phyloP scores from a whole-genome alignment of 2,113 vertebrate species.

The Hyperopisus bebe region DNA sequence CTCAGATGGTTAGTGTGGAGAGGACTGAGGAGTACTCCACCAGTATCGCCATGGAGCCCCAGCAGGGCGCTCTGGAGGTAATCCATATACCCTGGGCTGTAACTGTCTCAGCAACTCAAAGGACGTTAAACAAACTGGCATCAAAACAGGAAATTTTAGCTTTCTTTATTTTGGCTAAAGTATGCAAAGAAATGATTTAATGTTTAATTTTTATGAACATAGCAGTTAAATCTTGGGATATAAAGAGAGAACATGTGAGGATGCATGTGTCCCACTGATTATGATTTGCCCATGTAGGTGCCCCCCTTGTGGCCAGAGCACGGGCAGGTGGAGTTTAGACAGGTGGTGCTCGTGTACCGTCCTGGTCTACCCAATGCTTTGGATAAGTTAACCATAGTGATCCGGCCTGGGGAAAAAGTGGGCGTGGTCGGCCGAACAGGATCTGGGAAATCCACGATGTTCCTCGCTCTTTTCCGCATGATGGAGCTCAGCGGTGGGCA shows the following conservation, averaged over 20 bases:
- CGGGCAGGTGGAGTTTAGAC: constrained; percentile 74
- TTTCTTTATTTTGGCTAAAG: background rate
- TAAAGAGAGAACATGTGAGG: background rate
- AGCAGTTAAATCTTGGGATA: background rate
- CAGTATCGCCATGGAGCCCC: constrained; percentile 70
- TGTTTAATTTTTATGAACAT: background rate
- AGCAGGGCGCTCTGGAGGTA: constrained; percentile 60
- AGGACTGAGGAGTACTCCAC: constrained; percentile 83
- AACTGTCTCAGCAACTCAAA: background rate
- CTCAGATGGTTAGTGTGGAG: constrained; percentile 93
- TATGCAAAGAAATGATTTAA: background rate
- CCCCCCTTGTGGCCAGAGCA: constrained; percentile 68
- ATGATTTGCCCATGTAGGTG: constrained; percentile 51
- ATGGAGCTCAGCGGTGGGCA: constrained; percentile 76
- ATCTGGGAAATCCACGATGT: constrained; percentile 90
- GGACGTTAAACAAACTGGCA: background rate
- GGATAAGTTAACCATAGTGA: constrained; percentile 70
- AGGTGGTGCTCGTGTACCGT: constrained; percentile 72
- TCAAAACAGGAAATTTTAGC: background rate
- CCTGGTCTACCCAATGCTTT: constrained; percentile 79
- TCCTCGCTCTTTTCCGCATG: constrained; percentile 87
- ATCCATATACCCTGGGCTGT: constrained; percentile 13
- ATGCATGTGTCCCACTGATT: background rate
- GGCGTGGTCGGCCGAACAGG: constrained; percentile 91
- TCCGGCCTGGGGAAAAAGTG: constrained; percentile 81